A percentile compares a stretch with the other conserved stretches of the same genome.
Evolutionary conservation across 2,113 vertebrate genomes (phyloP).

Genomic region (Marmota flaviventris): DNA sequence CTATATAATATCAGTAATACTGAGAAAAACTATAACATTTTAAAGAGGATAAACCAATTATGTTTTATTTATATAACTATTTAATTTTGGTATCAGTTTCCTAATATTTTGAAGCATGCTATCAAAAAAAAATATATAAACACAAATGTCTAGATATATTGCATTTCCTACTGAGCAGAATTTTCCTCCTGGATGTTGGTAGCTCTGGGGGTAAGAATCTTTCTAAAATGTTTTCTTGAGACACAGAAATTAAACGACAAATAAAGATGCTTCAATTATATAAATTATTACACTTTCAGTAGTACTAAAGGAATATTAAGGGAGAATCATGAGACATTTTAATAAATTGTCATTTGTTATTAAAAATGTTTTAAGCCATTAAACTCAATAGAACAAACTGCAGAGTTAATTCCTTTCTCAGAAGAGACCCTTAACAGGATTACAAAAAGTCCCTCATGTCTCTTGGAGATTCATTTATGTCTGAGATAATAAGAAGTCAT

Average conservation of each 20-base stretch:
- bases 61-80: background rate
- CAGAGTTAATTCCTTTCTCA: constrained; percentile 57
- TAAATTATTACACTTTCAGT: constrained; percentile 8
- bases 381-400: constrained; percentile 59
- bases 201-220: background rate
- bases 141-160: background rate
- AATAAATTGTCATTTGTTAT: constrained; percentile 4
- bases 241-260: background rate
- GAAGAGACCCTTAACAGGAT: constrained; percentile 45
- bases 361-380: constrained; percentile 67
- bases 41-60: background rate
- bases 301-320: background rate
- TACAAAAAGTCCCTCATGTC: constrained; percentile 61
- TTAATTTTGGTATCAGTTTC: background rate
- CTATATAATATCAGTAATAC: background rate
- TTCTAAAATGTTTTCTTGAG: constrained; percentile 42
- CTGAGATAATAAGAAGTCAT: constrained; percentile 79
- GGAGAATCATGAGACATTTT: constrained; percentile 36
- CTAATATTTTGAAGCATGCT: background rate
- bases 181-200: background rate
- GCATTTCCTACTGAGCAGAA: background rate
- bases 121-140: background rate
- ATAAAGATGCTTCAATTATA: background rate
- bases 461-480: constrained; percentile 80
- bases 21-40: background rate